Conservation (phyloP, 2,113 vertebrate genomes). For the Notiomystis cincta region DNA sequence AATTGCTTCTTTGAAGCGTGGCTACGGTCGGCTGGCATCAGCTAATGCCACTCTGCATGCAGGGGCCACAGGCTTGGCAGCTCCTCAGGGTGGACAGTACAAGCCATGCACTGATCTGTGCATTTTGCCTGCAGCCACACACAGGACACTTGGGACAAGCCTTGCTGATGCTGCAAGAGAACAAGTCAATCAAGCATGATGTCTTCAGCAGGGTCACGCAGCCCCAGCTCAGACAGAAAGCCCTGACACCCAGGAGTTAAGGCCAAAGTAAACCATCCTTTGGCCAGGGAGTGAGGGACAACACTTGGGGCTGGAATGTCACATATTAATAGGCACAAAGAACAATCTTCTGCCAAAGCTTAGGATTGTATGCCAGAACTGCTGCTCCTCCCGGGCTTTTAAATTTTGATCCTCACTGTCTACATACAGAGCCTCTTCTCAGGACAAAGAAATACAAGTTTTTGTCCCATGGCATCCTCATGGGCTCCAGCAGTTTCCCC, state of each 20-base stretch:
- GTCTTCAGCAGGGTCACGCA: neutral
- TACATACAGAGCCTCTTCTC: neutral
- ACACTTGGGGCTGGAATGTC: neutral
- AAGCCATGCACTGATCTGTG: rapidly evolving
- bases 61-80: neutral
- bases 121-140: neutral
- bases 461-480: rapidly evolving
- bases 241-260: neutral
- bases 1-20: neutral
- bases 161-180: neutral
- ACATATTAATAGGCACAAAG: neutral
- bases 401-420: neutral
- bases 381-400: neutral
- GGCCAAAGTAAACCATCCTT: neutral
- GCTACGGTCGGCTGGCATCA: neutral
- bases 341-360: neutral
- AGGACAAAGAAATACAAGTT: neutral
- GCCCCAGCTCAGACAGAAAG: neutral
- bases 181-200: neutral
- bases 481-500: neutral
- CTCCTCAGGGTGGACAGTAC: neutral
- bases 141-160: neutral
- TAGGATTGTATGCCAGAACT: neutral
- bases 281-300: neutral
- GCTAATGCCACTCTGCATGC: neutral